These are phyloP conservation scores for Anthoptus insignis DNA, from an alignment of 2,888 invertebrate genomes.

Conservation along the genomic window DNA sequence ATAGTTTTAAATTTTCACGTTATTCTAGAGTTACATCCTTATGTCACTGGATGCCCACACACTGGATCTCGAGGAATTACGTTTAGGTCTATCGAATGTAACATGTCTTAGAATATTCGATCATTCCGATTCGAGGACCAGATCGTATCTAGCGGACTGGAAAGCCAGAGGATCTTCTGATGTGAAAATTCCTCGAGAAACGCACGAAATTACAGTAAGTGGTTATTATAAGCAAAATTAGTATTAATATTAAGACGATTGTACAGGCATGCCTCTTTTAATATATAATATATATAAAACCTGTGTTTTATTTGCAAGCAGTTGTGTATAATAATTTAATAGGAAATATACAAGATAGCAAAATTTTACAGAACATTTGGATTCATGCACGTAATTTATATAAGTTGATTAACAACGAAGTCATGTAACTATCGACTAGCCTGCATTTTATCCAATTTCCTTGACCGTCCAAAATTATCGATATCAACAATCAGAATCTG, in stretches of 20 bases:
- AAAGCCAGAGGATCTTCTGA: slow-evolving; percentile 55
- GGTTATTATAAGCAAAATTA: not conserved
- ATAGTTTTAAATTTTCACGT: too few species aligned
- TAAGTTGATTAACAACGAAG: too few species aligned
- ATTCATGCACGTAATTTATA: too few species aligned
- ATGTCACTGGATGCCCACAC: slow-evolving; percentile 89
- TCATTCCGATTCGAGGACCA: slow-evolving; percentile 82
- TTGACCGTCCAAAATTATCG: not conserved
- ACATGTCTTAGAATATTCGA: slow-evolving; percentile 90
- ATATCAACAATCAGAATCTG: not conserved
- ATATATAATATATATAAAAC: too few species aligned
- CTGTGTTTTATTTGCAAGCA: too few species aligned
- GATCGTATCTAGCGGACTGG: slow-evolving; percentile 83
- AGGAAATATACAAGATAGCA: too few species aligned
- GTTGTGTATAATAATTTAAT: too few species aligned
- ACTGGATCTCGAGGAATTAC: slow-evolving; percentile 88
- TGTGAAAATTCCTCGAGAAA: slow-evolving; percentile 64
- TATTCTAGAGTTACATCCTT: slow-evolving; percentile 76
- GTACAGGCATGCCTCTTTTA: too few species aligned
- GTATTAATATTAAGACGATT: too few species aligned
- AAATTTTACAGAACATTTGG: too few species aligned
- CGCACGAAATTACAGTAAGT: slow-evolving; percentile 73
- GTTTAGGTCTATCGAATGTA: slow-evolving; percentile 89
- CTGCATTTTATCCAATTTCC: not conserved
- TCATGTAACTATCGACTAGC: not conserved